Conservation (phyloP, 2,888 invertebrate species). For the Pandemis corylana region DNA sequence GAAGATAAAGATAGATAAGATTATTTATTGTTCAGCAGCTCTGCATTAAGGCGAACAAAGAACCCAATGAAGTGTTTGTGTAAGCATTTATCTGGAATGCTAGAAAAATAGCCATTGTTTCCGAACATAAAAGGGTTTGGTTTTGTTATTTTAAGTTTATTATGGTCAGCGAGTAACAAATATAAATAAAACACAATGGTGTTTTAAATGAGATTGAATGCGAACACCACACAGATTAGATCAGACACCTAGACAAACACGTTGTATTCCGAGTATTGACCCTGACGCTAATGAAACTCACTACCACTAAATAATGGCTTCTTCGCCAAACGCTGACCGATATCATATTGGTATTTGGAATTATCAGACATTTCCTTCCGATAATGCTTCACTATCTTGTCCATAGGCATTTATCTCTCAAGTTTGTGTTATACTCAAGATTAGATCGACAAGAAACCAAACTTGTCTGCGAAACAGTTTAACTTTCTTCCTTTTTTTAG, state of each 20-base stretch:
- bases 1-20: conserved; percentile 19
- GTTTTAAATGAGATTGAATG: neutral
- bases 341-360: neutral
- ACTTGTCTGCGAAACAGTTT: neutral
- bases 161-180: conserved; percentile 2
- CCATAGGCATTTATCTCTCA: neutral
- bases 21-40: conserved; percentile 29
- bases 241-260: neutral
- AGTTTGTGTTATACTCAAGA: neutral
- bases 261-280: neutral
- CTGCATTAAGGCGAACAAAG: conserved; percentile 12
- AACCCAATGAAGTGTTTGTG: conserved; percentile 17
- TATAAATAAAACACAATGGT: neutral
- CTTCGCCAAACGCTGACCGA: neutral
- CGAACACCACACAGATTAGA: neutral
- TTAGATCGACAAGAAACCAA: neutral
- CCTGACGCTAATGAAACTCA: neutral
- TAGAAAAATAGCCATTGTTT: conserved; percentile 14
- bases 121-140: conserved; percentile 6
- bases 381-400: neutral
- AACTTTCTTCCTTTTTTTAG: neutral
- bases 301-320: neutral
- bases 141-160: conserved; percentile 6
- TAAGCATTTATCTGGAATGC: conserved; percentile 14
- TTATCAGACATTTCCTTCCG: neutral